phyloP scores from a whole-genome alignment of 1,140 invertebrate genomes.

The Caerostris darwini region DNA sequence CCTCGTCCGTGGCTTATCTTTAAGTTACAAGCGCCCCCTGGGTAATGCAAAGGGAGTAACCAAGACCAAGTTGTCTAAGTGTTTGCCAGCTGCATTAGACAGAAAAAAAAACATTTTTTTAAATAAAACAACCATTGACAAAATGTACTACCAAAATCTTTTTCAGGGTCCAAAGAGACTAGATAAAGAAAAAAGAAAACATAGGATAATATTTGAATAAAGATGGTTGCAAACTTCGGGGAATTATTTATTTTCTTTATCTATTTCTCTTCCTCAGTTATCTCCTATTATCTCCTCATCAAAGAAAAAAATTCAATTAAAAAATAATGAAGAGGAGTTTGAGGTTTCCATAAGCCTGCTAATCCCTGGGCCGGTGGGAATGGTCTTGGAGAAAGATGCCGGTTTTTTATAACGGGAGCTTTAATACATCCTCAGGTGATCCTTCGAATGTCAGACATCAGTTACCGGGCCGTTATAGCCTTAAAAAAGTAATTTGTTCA shows the following conservation, averaged over 20 bases:
- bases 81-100: no score
- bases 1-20: no score
- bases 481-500: not conserved
- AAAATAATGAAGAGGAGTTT: not conserved
- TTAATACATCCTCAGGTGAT: not conserved
- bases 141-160: no score
- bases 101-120: no score
- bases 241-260: not conserved
- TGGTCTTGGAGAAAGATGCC: not conserved
- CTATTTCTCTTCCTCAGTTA: not conserved
- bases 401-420: not conserved
- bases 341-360: not conserved
- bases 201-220: no score
- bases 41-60: no score
- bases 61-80: no score
- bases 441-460: not conserved
- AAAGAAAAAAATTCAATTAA: slow-evolving; percentile 7
- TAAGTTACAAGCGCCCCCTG: no score
- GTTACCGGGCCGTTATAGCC: not conserved
- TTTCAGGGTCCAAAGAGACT: no score
- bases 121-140: no score
- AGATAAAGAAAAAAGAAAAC: no score
- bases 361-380: not conserved
- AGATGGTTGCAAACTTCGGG: not conserved
- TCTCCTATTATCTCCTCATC: not conserved